Base-by-base conservation (phyloP, 2,113 vertebrate genomes). In the Zapornia atra region DNA sequence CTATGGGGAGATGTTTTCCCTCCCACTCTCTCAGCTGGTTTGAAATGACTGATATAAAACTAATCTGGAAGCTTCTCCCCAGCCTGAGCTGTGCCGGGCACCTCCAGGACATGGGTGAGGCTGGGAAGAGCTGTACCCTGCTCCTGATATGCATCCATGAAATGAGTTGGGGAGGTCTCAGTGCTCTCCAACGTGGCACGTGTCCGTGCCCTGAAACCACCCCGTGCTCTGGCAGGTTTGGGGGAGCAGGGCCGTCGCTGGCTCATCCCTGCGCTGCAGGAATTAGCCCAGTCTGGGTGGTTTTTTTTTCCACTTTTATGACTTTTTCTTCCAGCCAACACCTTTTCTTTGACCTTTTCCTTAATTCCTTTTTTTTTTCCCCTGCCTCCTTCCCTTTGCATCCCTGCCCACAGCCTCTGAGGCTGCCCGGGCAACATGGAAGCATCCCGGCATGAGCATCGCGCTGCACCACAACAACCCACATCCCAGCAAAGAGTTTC, bases 151-250 rank as follows among this genome's bases (percentile, higher is more conserved):
- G 18, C 16, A 20, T 6, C 8, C 4, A 5, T 12, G 75, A 16
- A 19, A 42, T 0, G 50, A 86, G 82, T 6, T 17, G 59, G 50
- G 53, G 26, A 48, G 63, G 51, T 50, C 90, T 66, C 87, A 36
- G 75, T 6, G 22, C n/a, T 63, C 20, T 33, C 29, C 40, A 2
- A 2, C 1, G 3, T 1, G 34, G 12, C 22, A 26, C 1, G 3
- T 1, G 18, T 2, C 79, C 59, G 1, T 0, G 5, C 42, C 26
- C 8, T 1, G 31, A 70, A 57, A 36, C 18, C 42, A 13, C 48
- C 5, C 36, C 6, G 2, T 26, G 57, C 11, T 1, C 59, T 2
- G 2, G 12, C 31, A 61, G 70, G 6, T 80, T 17, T 6, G 38
- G 40, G 50, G 92, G 19, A 77, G 60, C 19, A 0, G 59, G 2